phyloP scores from a whole-genome alignment of 2,888 invertebrate species.

The Micropterix aruncella region DNA sequence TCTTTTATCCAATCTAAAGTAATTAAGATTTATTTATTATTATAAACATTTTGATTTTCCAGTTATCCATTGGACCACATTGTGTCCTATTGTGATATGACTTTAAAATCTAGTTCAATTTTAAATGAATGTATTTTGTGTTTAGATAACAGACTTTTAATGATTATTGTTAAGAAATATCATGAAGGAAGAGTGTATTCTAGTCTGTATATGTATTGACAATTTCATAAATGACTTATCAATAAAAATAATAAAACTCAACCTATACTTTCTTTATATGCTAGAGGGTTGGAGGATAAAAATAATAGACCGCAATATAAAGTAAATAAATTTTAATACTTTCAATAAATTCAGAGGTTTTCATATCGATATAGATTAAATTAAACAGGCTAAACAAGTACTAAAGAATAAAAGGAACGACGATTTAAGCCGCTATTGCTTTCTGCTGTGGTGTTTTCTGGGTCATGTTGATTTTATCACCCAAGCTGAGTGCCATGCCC shows the following conservation, averaged over 20 bases:
- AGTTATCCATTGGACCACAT: background rate
- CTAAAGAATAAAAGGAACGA: background rate
- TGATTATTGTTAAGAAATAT: background rate
- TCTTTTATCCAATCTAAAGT: too few species aligned
- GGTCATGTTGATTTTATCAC: slow-evolving; percentile 94
- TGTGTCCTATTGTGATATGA: background rate
- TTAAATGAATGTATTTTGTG: background rate
- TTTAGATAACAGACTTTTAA: background rate
- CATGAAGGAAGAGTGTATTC: slow-evolving; percentile 11
- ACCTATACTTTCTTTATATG: background rate
- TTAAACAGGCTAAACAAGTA: too few species aligned
- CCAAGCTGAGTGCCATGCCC: slow-evolving; percentile 98
- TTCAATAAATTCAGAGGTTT: background rate
- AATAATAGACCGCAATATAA: background rate
- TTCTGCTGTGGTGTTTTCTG: slow-evolving; percentile 55
- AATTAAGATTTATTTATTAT: too few species aligned
- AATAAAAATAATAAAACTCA: slow-evolving; percentile 6
- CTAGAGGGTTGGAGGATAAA: background rate
- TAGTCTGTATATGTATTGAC: slow-evolving; percentile 9
- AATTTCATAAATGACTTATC: slow-evolving; percentile 1
- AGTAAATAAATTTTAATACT: background rate
- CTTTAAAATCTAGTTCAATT: background rate
- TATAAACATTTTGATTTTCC: too few species aligned
- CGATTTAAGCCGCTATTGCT: slow-evolving; percentile 19
- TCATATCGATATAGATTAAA: too few species aligned